Evolutionary conservation across 2,888 invertebrate species (phyloP), one percentile per base, ranked within the genome.

Genomic region (Orchestes rusci): DNA sequence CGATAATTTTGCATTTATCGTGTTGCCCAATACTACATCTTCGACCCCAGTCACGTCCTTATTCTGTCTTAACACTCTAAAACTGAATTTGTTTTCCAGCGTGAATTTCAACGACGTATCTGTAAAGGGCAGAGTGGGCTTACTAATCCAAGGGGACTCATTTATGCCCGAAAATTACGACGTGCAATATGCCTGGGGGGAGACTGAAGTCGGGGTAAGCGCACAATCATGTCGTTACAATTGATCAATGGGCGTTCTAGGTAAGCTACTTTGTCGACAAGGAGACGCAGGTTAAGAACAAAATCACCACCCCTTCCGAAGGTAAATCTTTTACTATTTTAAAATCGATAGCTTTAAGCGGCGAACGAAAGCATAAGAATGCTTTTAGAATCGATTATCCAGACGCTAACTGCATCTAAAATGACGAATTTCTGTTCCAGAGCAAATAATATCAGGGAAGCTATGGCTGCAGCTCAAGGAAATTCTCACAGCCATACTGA

Each of bases 111-210:
- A 70, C 31, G 75, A 76, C 57, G 73, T 76, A 64, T 70, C 65
- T 33, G 73, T 74, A 42, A 71, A 70, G 59, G 77, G 77, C 15
- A 68, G 66, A 56, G 71, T 75, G n/a, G 77, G 77, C 5, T 60
- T 77, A 23, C 64, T 71, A 19, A 61, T 76, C 35, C 70, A 71
- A 38, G 76, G 76, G 36, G 78, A 78, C 56, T 73, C 73, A 0
- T 73, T 73, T 56, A 70, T 73, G 4, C 73, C 73, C 32, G 70
- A 73, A 56, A 77, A 77, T 59, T 75, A 76, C 38, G 73, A 74
- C 36, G 69, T 77, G 30, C 68, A 71, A 43, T 76, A 75, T 52
- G 62, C 59, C 19, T 73, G 74, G 45, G 72, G 72, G 46, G 74
- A 74, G 62, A 72, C 76, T 2, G 61, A 72, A 45, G 70, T 76